Percentiles rank a stretch among this genome's conserved stretches.
phyloP scores from a whole-genome alignment of 2,888 invertebrate genomes.

The Epinotia demarniana region DNA sequence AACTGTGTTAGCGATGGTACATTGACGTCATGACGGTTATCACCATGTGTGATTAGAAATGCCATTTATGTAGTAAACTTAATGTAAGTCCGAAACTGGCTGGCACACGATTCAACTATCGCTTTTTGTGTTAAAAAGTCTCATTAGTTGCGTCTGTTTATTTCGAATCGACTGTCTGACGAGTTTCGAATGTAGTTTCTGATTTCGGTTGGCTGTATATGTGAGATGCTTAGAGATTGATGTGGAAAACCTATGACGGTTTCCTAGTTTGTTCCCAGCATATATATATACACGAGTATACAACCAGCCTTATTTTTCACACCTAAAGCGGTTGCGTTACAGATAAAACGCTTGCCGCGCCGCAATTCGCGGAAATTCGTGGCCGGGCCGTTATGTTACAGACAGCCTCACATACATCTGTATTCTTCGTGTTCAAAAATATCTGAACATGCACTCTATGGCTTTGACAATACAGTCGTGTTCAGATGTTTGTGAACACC shows the following conservation, averaged over 20 bases:
- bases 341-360: neutral
- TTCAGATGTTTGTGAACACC: too few species aligned
- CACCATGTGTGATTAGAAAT: slow-evolving; percentile 54
- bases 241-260: neutral
- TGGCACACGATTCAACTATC: slow-evolving; percentile 47
- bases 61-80: slow-evolving; percentile 55
- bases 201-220: slow-evolving; percentile 15
- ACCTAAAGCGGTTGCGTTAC: neutral
- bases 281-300: neutral
- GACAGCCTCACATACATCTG: too few species aligned
- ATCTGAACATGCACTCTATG: too few species aligned
- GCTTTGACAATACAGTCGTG: too few species aligned
- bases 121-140: slow-evolving; percentile 52
- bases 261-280: neutral
- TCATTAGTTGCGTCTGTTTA: slow-evolving; percentile 48
- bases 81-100: slow-evolving; percentile 36
- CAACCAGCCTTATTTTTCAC: neutral
- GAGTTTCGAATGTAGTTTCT: slow-evolving; percentile 38
- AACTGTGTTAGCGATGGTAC: neutral
- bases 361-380: too few species aligned
- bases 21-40: slow-evolving; percentile 41
- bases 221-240: neutral
- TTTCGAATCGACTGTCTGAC: slow-evolving; percentile 30
- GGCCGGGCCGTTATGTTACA: too few species aligned
- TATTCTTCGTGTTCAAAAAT: too few species aligned